Conservation (phyloP, 2,113 vertebrate genomes). For the Lagopus muta region DNA sequence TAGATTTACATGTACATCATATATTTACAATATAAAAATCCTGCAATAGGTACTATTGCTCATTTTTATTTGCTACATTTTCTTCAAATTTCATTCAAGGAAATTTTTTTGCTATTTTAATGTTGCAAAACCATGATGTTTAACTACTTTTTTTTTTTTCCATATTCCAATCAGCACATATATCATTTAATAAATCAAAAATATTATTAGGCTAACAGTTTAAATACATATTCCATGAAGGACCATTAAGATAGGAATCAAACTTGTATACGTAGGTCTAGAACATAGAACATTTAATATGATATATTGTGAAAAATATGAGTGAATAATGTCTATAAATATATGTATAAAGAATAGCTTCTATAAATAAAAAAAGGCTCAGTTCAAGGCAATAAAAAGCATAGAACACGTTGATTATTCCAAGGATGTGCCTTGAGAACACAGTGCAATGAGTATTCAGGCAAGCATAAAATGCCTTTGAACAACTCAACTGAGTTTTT, state of each 20-base stretch:
- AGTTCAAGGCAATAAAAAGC: neutral
- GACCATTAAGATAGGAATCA: slow-evolving; percentile 46
- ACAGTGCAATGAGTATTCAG: neutral
- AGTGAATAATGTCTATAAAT: neutral
- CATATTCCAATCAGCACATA: slow-evolving; percentile 19
- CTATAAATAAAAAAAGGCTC: slow-evolving; percentile 9
- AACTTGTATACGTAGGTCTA: neutral
- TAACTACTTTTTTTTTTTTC: neutral
- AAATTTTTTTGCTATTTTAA: slow-evolving; percentile 61
- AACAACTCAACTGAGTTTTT: slow-evolving; percentile 3
- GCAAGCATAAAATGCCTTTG: neutral
- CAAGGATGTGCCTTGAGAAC: neutral
- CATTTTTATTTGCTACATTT: slow-evolving; percentile 66
- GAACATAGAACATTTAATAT: neutral
- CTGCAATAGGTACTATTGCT: slow-evolving; percentile 31
- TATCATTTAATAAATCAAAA: slow-evolving; percentile 61
- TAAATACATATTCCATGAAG: slow-evolving; percentile 60
- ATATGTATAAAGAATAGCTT: neutral
- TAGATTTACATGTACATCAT: slow-evolving; percentile 24
- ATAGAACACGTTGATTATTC: neutral
- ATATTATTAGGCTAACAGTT: slow-evolving; percentile 58
- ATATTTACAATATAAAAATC: slow-evolving; percentile 41
- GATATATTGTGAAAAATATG: neutral
- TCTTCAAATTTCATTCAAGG: slow-evolving; percentile 42
- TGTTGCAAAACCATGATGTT: slow-evolving; percentile 17